phyloP scores from a whole-genome alignment of 2,888 invertebrate genomes.

The Aspidiotus destructor region DNA sequence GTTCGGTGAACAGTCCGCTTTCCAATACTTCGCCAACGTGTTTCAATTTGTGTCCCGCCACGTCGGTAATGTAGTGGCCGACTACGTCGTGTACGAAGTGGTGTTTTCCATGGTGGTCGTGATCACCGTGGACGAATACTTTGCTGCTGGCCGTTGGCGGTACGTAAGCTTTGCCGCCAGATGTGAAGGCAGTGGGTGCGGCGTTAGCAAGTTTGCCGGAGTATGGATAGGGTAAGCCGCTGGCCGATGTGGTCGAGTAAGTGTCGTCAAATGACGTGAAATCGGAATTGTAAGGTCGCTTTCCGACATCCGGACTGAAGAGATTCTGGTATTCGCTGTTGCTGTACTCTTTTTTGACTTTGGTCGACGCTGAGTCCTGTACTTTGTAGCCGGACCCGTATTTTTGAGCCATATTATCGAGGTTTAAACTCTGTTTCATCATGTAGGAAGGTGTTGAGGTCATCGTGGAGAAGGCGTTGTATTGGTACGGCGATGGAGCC shows the following conservation, averaged over 20 bases:
- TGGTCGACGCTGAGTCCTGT: constrained; percentile 3
- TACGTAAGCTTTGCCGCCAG: background rate
- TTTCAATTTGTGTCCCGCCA: constrained; percentile 29
- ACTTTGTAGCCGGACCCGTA: constrained; percentile 21
- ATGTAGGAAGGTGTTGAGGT: constrained; percentile 11
- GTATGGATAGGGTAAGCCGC: constrained; percentile 11
- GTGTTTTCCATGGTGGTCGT: constrained; percentile 26
- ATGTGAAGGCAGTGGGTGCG: background rate
- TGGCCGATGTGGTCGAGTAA: constrained; percentile 9
- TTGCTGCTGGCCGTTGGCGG: constrained; percentile 23
- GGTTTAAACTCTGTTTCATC: constrained; percentile 8
- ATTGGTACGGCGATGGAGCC: constrained; percentile 23
- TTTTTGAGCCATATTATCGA: background rate
- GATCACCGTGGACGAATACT: constrained; percentile 16
- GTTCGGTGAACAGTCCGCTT: constrained; percentile 25
- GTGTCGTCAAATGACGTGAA: constrained; percentile 17
- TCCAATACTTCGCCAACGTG: constrained; percentile 27
- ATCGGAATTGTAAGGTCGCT: constrained; percentile 14
- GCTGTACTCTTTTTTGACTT: constrained; percentile 28
- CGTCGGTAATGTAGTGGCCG: constrained; percentile 23
- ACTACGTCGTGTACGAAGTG: constrained; percentile 28
- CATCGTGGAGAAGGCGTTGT: constrained; percentile 14
- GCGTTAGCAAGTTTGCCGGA: constrained; percentile 3
- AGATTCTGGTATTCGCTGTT: constrained; percentile 20
- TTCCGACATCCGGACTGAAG: constrained; percentile 14